Evolutionary conservation across 1,140 invertebrate species (phyloP), one percentile per base, ranked within the genome.

Genomic region (Cecropterus lyciades): DNA sequence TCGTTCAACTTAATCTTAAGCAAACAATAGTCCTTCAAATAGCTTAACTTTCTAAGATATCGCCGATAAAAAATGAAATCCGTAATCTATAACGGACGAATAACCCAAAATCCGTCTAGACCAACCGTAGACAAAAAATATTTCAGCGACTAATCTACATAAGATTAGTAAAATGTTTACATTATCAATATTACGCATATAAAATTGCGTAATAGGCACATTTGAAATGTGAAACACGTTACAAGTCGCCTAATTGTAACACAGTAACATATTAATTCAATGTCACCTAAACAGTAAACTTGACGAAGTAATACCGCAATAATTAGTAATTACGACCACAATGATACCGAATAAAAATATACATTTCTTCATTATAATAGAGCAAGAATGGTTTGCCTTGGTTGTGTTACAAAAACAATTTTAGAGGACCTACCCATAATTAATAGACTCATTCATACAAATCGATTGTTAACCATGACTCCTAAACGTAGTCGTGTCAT

Each of bases 381-480:
- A 24, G 20, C 5, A 3, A 24, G 20, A 24, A 24, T 5, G 20
- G 5, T 24, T 24, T 5, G 5, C 20, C 20, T 24, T 24, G 20
- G 20, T 24, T 3, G 20, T n/a, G n/a, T n/a, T 33, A 33, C 30
- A 33, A 40, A 40, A n/a, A 11, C 37, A 11, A 40, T 40, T 5
- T 2, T 40, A 11, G 37, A 40, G 37, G 7, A 33, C 30, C 2
- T 40, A 40, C 37, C 37, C 11, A 40, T n/a, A 40, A 5, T 40
- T 40, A 40, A 40, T 40, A 0, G 11, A 1, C 27, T 33, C 27
- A 52, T 33, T 52, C 13, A 33, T 33, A 52, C 49, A 30, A 52
- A 33, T 15, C 27, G 13, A 52, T 15, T 16, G 13, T 9, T 4
- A 52, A 11, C 49, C 49, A 33, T 52, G 49, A 52, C 49, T 33